phyloP scores from a whole-genome alignment of 2,888 invertebrate genomes.

The Pinctada fucata region DNA sequence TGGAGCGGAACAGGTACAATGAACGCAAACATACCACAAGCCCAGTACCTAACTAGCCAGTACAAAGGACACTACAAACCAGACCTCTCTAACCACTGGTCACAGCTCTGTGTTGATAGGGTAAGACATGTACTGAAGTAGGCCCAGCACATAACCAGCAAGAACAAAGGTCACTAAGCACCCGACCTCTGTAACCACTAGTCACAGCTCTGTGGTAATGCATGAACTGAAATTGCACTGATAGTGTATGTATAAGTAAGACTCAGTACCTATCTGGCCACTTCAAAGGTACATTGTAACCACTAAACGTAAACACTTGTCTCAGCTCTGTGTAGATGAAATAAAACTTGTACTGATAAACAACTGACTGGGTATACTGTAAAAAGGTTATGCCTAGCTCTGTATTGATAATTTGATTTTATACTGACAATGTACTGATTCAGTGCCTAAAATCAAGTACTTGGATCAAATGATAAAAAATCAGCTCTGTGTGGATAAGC shows the following conservation, averaged over 20 bases:
- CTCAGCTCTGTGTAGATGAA: too few species aligned
- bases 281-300: slow-evolving; percentile 37
- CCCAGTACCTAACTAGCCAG: slow-evolving; percentile 54
- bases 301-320: too few species aligned
- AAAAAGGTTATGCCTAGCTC: too few species aligned
- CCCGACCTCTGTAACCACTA: slow-evolving; percentile 56
- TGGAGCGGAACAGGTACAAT: slow-evolving; percentile 49
- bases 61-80: slow-evolving; percentile 60
- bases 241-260: slow-evolving; percentile 2
- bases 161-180: slow-evolving; percentile 57
- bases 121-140: slow-evolving; percentile 33
- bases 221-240: neutral
- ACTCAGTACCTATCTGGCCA: slow-evolving; percentile 56
- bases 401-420: too few species aligned
- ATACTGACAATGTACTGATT: too few species aligned
- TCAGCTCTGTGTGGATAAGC: too few species aligned
- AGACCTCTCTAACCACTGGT: slow-evolving; percentile 56
- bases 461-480: too few species aligned
- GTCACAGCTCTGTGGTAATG: slow-evolving; percentile 50
- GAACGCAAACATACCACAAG: slow-evolving; percentile 55
- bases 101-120: slow-evolving; percentile 54
- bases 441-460: too few species aligned
- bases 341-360: too few species aligned
- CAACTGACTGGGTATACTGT: too few species aligned
- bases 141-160: slow-evolving; percentile 55